Evolutionary conservation across 2,888 invertebrate genomes (phyloP), one percentile per base, ranked within the genome.

Genomic region (Lymantria monacha): DNA sequence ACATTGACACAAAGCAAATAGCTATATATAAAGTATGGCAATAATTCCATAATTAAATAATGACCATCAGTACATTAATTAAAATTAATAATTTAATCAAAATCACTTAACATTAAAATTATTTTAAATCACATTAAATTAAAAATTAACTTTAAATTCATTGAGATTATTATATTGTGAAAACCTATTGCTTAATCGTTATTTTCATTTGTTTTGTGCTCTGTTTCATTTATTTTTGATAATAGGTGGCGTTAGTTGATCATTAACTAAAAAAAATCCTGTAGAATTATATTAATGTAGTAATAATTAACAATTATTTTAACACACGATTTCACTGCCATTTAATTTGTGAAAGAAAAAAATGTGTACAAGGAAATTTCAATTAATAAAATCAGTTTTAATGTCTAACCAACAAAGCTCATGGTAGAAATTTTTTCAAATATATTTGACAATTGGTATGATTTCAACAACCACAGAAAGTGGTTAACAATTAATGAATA

Each of bases 71-170:
- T 55, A 46, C n/a, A 49, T 42, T 40, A 43, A 49, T 51, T 44
- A 48, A 55, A 61, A 63, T 60, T 57, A 62, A 61, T 65, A 61
- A 67, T 64, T 63, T 66, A 63, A 70, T 59, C 5, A 41, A 30
- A 62, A 62, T 69, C 70, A 62, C 55, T 57, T 60, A 64, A 61
- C 55, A 61, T 56, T 57, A 69, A 12, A 59, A 38, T 7, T 41
- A 14, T 67, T 56, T 66, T 66, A 66, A 71, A 72, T 72, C 67
- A 69, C 70, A 70, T 68, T 68, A 61, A 69, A 68, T 62, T 62
- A 66, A 63, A 59, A 63, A 56, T 62, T 57, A 66, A 55, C 51
- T 63, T 22, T 44, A 56, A 48, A 50, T 73, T 66, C 64, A 66
- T 59, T 68, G 64, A 60, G 56, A 61, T 66, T 48, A 48, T 53